Base-by-base conservation (phyloP, 1,140 invertebrate genomes). In the Phthorimaea operculella region DNA sequence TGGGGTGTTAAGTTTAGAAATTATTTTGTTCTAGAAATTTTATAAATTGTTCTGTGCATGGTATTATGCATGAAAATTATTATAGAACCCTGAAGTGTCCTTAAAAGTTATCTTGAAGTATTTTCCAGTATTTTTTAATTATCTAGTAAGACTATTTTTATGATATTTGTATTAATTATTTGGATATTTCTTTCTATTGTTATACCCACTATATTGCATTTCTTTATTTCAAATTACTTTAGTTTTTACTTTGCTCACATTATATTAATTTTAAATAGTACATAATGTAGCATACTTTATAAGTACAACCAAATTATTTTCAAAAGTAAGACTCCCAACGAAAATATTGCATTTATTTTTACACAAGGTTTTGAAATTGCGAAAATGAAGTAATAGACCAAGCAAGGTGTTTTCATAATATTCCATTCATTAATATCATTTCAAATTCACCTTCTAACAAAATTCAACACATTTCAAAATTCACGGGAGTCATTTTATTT, bases 31-130 rank as follows among this genome's bases (percentile, higher is more conserved):
- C 15, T 47, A 16, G 15, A 47, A 15, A 15, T 15, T 47, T 47
- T 47, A 47, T 47, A 42, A n/a, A 42, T 42, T 3, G 11, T 42
- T 42, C 39, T 47, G 14, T 47, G 44, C 44, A 47, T 47, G 44
- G 15, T 16, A 9, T 14, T 47, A 14, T 47, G 44, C 44, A 47
- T 47, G 44, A 47, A 47, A 16, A 14, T 4, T 47, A 14, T 47
- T 17, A 16, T 15, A 9, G 44, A 14, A 47, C 44, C 44, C 15
- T 47, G 1, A 47, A 47, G 44, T 47, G 44, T 47, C 44, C 44
- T 47, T 47, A 42, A n/a, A 47, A 47, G 44, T 47, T 6, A 16
- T 14, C 44, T 47, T 47, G 9, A n/a, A 28, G 21, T 28, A 28
- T 28, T 28, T 28, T 28, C 21, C 21, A 28, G 21, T 28, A 28